Base-by-base conservation (phyloP, 2,113 vertebrate genomes). In the Varanus salvator region DNA sequence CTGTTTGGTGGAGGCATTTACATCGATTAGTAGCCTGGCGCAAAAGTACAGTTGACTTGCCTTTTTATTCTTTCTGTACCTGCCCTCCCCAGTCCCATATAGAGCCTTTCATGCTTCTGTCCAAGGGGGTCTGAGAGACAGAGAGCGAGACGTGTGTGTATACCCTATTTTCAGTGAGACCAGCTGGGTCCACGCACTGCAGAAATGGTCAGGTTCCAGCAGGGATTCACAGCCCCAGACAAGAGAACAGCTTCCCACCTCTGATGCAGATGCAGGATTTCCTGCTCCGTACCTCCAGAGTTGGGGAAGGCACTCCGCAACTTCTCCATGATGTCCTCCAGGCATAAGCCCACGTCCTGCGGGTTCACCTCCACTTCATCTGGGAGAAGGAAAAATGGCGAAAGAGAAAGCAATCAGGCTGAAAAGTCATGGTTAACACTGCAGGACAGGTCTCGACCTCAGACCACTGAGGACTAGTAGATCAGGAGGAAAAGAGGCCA, bases 311-410 rank as follows among this genome's bases (percentile, higher is more conserved):
- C 98, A 69, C 98, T 99, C 87, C 98, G 98, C 95, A 99, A 97
- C 95, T 99, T 99, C 96, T 99, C 98, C 94, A 99, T 99, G 88
- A 99, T 99, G 92, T 99, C 98, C 94, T 99, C 99, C 89, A 99
- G 97, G 95, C 99, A 98, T 93, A 99, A 90, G 69, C 98, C 98
- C 31, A 99, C 98, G 81, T 99, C 98, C 90, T 98, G 98, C 89
- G 96, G 96, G 88, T 98, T 98, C 23, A 97, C 96, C 57, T 98
- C 98, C 87, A 98, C 95, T 38, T 99, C 98, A 88, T 98, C 99
- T 99, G 95, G n/a, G 87, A 90, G 91, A 1, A 48, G 44, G 44
- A n/a, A 87, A 85, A 57, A 83, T 85, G 84, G 90, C 21, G 84
- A 23, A n/a, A 14, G 17, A 52, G 80, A 31, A 52, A 23, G 0